Conservation (phyloP, 2,797 vertebrate species). For the Gymnoscopelus microlampas region DNA sequence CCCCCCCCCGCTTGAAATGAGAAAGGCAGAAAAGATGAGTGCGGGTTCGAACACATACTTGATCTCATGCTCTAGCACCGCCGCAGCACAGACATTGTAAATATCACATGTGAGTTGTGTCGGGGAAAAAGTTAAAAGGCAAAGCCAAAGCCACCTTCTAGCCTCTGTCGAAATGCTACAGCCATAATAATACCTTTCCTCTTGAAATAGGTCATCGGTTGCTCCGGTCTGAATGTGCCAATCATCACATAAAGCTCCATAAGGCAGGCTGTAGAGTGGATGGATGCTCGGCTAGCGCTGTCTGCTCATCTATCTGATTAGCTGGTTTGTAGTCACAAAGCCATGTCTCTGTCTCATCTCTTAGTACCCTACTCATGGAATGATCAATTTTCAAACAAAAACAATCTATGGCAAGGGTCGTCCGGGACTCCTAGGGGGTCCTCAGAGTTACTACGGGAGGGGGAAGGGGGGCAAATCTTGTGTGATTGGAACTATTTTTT, state of each 20-base stretch:
- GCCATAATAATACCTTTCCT: conserved; percentile 41
- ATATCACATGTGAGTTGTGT: conserved; percentile 62
- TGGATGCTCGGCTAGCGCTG: conserved; percentile 54
- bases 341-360: conserved; percentile 61
- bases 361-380: conserved; percentile 50
- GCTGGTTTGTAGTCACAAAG: conserved; percentile 69
- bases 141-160: conserved; percentile 42
- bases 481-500: too few relatives aligned
- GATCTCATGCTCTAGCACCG: conserved; percentile 55
- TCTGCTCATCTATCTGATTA: conserved; percentile 56
- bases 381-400: not conserved
- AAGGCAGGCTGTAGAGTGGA: conserved; percentile 46
- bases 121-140: conserved; percentile 32
- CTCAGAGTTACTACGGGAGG: too few relatives aligned
- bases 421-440: too few relatives aligned
- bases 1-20: too few relatives aligned
- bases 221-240: conserved; percentile 41
- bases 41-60: conserved; percentile 58
- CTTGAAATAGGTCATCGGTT: conserved; percentile 61
- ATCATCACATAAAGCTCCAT: conserved; percentile 65
- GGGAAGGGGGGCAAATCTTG: too few relatives aligned
- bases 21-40: too few relatives aligned
- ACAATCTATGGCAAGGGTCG: too few relatives aligned
- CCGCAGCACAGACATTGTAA: conserved; percentile 66
- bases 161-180: conserved; percentile 61